phyloP scores from a whole-genome alignment of 2,113 vertebrate genomes.

The Silurus meridionalis region DNA sequence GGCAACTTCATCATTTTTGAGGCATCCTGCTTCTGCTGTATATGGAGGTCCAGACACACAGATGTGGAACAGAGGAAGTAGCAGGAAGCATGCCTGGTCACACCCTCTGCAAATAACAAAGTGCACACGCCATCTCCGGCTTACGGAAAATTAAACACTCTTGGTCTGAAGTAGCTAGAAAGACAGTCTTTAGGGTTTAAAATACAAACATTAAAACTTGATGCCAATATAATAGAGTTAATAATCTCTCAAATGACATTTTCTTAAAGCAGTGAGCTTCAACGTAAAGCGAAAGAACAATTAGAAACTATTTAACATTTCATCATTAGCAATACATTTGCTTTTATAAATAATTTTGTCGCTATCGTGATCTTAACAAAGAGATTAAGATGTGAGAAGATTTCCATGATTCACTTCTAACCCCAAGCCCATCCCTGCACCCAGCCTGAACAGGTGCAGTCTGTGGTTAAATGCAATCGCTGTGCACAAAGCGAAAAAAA shows the following conservation, averaged over 20 bases:
- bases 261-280: too few relatives aligned
- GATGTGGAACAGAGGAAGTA: slow-evolving; percentile 48
- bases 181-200: background rate
- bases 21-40: slow-evolving; percentile 15
- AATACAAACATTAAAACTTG: background rate
- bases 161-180: slow-evolving; percentile 40
- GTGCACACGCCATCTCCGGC: slow-evolving; percentile 65
- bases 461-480: background rate
- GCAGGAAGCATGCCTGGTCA: slow-evolving; percentile 67
- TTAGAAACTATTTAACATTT: background rate
- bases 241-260: background rate
- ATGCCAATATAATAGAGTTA: background rate
- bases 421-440: background rate
- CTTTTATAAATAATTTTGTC: background rate
- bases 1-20: background rate
- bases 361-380: slow-evolving; percentile 14
- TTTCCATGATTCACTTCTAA: slow-evolving; percentile 22
- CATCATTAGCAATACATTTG: too few relatives aligned
- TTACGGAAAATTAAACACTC: slow-evolving; percentile 34
- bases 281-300: background rate
- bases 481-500: background rate
- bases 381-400: background rate
- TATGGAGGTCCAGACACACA: slow-evolving; percentile 43
- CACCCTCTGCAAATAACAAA: slow-evolving; percentile 76
- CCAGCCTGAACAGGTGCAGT: slow-evolving; percentile 40